Percentiles rank a stretch among this genome's conserved stretches.
Evolutionary conservation across 2,888 invertebrate species (phyloP).

Genomic region (Cordilura impudica): DNA sequence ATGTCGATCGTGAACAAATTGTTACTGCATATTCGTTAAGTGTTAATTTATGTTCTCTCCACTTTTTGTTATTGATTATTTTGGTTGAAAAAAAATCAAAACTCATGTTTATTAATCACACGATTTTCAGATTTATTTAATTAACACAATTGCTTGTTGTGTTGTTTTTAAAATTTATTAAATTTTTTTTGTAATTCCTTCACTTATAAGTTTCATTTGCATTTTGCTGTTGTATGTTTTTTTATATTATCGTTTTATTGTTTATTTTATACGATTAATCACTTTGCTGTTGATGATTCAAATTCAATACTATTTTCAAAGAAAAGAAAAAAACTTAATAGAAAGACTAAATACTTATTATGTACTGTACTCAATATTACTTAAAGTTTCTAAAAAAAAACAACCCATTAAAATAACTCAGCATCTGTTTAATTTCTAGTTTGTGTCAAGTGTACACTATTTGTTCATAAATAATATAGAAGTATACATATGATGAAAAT

Average conservation of each 20-base stretch:
- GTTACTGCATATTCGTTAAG: too few relatives aligned
- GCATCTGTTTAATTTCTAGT: slow-evolving; percentile 29
- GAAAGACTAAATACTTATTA: background rate
- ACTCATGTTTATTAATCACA: slow-evolving; percentile 32
- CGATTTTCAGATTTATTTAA: slow-evolving; percentile 18
- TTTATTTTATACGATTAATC: slow-evolving; percentile 25
- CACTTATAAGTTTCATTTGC: background rate
- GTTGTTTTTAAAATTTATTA: background rate
- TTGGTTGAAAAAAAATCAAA: background rate
- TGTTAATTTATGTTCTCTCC: too few relatives aligned
- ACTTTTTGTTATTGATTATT: background rate
- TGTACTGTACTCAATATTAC: background rate
- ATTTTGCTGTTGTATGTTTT: background rate
- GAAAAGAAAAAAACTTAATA: slow-evolving; percentile 15
- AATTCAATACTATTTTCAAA: slow-evolving; percentile 8
- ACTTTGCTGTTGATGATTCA: slow-evolving; percentile 45
- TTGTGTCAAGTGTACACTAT: slow-evolving; percentile 3
- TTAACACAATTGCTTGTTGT: slow-evolving; percentile 10
- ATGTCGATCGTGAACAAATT: too few relatives aligned
- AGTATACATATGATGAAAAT: slow-evolving; percentile 12
- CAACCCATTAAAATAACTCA: background rate
- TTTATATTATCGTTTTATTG: slow-evolving; percentile 5
- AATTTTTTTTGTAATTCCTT: background rate
- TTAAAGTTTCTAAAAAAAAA: background rate
- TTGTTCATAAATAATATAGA: background rate